Conservation (phyloP, 2,888 invertebrate species). For the Acanthosepion lycidas region DNA sequence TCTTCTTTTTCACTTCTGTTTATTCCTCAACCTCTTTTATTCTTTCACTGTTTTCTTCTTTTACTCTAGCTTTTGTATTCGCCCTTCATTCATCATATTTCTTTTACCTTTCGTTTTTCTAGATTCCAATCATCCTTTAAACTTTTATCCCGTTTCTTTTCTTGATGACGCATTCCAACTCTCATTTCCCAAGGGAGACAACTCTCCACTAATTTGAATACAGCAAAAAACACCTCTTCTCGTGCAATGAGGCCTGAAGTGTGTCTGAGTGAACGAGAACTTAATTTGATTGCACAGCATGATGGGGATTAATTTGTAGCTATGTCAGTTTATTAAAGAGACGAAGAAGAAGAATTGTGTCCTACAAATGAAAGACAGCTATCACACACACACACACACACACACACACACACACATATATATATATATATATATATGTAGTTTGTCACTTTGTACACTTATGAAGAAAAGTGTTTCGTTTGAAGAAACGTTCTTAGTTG, state of each 20-base stretch:
- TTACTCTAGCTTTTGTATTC: too few species aligned
- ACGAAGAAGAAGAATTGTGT: neutral
- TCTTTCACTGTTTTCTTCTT: too few species aligned
- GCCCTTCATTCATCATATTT: too few species aligned
- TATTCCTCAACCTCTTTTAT: too few species aligned
- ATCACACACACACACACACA: too few species aligned
- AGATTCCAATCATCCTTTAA: too few species aligned
- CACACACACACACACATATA: too few species aligned
- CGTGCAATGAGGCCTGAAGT: neutral
- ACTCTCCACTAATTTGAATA: neutral
- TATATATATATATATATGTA: too few species aligned
- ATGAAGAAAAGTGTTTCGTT: neutral
- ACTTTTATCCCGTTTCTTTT: neutral
- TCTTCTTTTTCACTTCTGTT: too few species aligned
- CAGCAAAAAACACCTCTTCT: neutral
- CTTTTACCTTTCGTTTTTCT: too few species aligned
- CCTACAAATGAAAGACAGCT: neutral
- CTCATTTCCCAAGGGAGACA: neutral
- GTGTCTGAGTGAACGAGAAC: neutral
- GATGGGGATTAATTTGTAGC: constrained; percentile 1
- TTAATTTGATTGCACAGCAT: neutral
- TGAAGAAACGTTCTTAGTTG: neutral
- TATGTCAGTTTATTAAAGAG: neutral
- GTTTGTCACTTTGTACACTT: neutral
- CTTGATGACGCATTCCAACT: neutral